Evolutionary conservation across 2,113 vertebrate genomes (phyloP).

Genomic region (Saccopteryx leptura): DNA sequence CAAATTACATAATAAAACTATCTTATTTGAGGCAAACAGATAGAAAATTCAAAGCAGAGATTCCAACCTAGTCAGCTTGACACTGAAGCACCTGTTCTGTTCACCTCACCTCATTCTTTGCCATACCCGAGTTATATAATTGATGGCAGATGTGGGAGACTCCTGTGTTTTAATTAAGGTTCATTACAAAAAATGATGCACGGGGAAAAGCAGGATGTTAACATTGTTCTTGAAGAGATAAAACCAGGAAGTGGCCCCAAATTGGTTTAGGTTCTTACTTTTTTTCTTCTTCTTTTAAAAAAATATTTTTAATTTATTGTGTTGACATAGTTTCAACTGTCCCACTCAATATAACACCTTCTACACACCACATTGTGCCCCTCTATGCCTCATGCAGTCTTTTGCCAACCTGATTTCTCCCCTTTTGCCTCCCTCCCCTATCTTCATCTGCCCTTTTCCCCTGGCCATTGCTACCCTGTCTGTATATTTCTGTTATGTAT

Average conservation of each 20-base stretch:
- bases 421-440: too few species aligned
- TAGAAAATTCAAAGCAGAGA: background rate
- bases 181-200: background rate
- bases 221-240: background rate
- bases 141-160: background rate
- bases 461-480: too few species aligned
- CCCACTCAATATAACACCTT: too few species aligned
- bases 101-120: background rate
- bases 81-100: background rate
- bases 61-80: background rate
- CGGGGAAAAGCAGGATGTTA: background rate
- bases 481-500: too few species aligned
- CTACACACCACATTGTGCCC: too few species aligned
- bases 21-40: background rate
- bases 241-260: background rate
- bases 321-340: too few species aligned
- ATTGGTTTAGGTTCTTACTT: background rate
- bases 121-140: background rate
- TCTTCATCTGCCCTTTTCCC: too few species aligned
- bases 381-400: too few species aligned
- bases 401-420: too few species aligned
- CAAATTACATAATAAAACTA: conserved; percentile 37
- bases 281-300: too few species aligned
- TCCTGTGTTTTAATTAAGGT: background rate
- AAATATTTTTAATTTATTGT: too few species aligned